Percentiles rank a stretch among this genome's conserved stretches.
phyloP scores from a whole-genome alignment of 2,113 vertebrate species.

The Poicephalus meyeri region DNA sequence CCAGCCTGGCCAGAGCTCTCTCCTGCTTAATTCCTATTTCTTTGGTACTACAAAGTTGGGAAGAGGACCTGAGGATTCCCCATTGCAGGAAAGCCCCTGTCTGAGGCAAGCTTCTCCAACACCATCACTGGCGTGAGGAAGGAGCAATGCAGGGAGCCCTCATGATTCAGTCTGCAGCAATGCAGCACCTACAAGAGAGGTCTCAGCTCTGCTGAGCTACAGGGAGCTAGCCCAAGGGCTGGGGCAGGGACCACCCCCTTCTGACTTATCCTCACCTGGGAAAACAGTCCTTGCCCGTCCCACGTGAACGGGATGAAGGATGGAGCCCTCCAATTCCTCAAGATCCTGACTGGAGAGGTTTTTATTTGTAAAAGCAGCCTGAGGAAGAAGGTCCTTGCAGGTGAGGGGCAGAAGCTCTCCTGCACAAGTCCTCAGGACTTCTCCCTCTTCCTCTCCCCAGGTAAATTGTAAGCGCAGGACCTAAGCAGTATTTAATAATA shows the following conservation, averaged over 20 bases:
- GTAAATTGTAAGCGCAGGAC: background rate
- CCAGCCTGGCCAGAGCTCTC: background rate
- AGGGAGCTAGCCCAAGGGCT: background rate
- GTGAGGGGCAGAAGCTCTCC: background rate
- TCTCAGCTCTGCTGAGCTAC: background rate
- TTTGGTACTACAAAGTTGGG: accelerated
- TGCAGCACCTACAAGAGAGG: background rate
- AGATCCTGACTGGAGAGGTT: background rate
- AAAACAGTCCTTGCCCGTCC: background rate
- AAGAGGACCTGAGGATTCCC: background rate
- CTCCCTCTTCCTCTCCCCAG: background rate
- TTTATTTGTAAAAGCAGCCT: background rate
- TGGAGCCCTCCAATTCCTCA: background rate
- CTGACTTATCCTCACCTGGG: background rate
- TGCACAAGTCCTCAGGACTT: background rate
- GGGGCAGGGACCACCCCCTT: background rate
- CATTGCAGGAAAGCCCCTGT: background rate
- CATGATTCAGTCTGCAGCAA: accelerated
- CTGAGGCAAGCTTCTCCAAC: background rate
- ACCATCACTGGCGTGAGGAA: background rate
- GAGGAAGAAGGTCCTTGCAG: background rate
- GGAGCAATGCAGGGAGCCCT: background rate
- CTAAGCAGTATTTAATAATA: background rate
- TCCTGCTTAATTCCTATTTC: background rate
- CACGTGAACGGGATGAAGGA: background rate